Conservation (phyloP, 1,140 invertebrate genomes). For the Scaptomyza hsui region DNA sequence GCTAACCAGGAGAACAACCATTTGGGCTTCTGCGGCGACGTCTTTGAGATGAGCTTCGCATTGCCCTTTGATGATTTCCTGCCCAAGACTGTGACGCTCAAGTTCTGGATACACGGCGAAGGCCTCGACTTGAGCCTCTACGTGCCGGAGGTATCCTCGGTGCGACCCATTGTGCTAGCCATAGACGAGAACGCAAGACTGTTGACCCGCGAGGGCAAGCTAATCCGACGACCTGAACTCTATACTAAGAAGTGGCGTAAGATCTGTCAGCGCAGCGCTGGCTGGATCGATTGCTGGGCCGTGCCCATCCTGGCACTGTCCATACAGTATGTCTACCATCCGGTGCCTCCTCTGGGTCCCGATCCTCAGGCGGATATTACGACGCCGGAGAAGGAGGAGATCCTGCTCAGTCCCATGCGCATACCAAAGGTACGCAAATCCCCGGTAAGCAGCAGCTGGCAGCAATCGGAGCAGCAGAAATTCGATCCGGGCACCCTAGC, state of each 20-base stretch:
- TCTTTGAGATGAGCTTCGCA: conserved; percentile 96
- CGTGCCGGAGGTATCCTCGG: conserved; percentile 95
- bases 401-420: conserved; percentile 94
- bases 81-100: conserved; percentile 92
- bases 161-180: conserved; percentile 91
- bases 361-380: conserved; percentile 95
- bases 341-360: conserved; percentile 93
- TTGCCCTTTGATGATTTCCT: conserved; percentile 96
- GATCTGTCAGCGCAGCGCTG: conserved; percentile 89
- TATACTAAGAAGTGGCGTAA: conserved; percentile 93
- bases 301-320: conserved; percentile 96
- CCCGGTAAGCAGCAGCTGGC: conserved; percentile 88
- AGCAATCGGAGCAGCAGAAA: conserved; percentile 87
- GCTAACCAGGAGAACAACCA: conserved; percentile 97
- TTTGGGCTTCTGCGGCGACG: conserved; percentile 96
- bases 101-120: conserved; percentile 97
- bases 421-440: conserved; percentile 92
- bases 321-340: conserved; percentile 96
- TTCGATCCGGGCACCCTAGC: conserved; percentile 94
- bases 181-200: conserved; percentile 95
- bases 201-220: conserved; percentile 89
- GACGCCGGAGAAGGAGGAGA: conserved; percentile 97
- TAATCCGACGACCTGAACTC: conserved; percentile 85
- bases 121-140: conserved; percentile 95
- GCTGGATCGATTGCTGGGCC: conserved; percentile 98